Conservation (phyloP, 2,113 vertebrate genomes). For the Pterocles burchelli region DNA sequence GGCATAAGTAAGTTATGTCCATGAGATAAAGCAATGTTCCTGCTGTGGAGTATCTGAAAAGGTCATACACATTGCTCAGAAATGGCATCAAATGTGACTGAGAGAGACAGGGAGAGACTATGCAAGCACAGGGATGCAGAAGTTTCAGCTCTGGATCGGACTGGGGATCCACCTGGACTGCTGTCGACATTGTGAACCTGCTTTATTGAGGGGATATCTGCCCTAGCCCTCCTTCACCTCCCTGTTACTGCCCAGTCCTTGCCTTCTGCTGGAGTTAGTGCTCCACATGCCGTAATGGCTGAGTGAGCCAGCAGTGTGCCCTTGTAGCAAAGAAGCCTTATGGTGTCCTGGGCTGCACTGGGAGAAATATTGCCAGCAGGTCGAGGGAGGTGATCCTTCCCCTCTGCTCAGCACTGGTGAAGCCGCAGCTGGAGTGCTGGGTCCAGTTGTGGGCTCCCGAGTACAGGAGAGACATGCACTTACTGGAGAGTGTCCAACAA, state of each 20-base stretch:
- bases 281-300: not conserved
- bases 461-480: not conserved
- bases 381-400: rapidly evolving
- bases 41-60: not conserved
- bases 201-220: not conserved
- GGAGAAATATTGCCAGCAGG: not conserved
- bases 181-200: not conserved
- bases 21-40: not conserved
- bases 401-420: not conserved
- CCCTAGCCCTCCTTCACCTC: not conserved
- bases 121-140: not conserved
- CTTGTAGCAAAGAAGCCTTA: not conserved
- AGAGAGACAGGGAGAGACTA: not conserved
- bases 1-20: not conserved
- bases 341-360: not conserved
- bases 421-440: not conserved
- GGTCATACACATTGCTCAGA: not conserved
- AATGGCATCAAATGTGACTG: not conserved
- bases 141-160: not conserved
- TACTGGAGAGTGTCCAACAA: not conserved
- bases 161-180: not conserved
- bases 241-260: not conserved
- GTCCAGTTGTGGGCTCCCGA: not conserved
- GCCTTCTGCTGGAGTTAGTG: not conserved
- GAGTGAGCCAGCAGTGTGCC: not conserved